Evolutionary conservation across 2,888 invertebrate species (phyloP), one percentile per base, ranked within the genome.

Genomic region (Euproctis similis): DNA sequence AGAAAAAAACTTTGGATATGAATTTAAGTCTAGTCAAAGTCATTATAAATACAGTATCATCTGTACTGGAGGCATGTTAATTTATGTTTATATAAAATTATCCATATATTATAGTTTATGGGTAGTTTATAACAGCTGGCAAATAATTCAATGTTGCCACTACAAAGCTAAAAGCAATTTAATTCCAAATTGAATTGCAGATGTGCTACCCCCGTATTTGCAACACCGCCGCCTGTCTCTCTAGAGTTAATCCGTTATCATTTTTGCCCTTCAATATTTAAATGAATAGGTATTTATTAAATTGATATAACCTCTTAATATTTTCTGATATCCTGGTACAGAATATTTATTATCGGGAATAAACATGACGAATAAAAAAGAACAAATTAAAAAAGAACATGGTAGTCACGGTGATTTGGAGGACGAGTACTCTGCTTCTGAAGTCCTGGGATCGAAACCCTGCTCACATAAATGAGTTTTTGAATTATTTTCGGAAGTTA

Each of bases 151-250:
- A 59, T 58, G 59, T 57, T 52, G 58, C 60, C 49, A 51, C 57
- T 59, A 60, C 50, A 54, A 46, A 57, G 59, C 59, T 57, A 46
- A 48, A 47, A 58, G 56, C 63, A 59, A 68, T 68, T 67, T 64
- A 67, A 69, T 55, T 69, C 53, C 39, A 53, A 57, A 53, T 54
- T 70, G 63, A 70, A 70, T 68, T 71, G 70, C 63, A 69, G 66
- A 71, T 71, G 55, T 46, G 62, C 39, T 28, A 52, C 52, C n/a
- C n/a, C n/a, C 39, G 38, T 55, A 48, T 54, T 53, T 45, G 42
- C 44, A 35, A 34, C 32, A 29, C 41, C 37, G 39, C 34, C 33
- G 38, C 36, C 33, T 36, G 42, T 26, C 31, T 28, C 20, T n/a
- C n/a, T 30, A n/a, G n/a, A 31, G 37, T 43, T 52, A 45, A 37